phyloP scores from a whole-genome alignment of 2,113 vertebrate species.

The Menidia beryllina region DNA sequence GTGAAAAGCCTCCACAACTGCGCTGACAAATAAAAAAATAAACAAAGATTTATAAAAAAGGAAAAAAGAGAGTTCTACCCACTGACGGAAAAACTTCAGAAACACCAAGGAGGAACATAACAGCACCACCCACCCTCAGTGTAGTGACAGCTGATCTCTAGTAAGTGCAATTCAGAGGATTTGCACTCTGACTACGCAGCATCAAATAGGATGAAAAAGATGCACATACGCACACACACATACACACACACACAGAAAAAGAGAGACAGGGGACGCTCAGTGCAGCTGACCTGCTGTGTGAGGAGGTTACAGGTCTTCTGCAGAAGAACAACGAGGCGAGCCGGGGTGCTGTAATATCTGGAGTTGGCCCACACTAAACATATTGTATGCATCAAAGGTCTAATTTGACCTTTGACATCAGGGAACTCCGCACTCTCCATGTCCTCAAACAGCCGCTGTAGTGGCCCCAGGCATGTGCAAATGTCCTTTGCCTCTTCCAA shows the following conservation, averaged over 20 bases:
- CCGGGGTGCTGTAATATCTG: constrained; percentile 83
- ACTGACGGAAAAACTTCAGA: background rate
- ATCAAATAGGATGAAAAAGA: background rate
- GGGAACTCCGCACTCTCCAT: constrained; percentile 86
- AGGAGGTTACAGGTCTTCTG: constrained; percentile 92
- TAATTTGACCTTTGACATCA: constrained; percentile 80
- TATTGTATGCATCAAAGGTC: constrained; percentile 87
- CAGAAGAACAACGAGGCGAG: constrained; percentile 86
- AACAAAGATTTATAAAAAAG: no score
- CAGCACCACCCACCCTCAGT: constrained; percentile 2
- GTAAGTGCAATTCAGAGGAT: constrained; percentile 12
- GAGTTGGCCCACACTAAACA: constrained; percentile 90
- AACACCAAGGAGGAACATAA: constrained; percentile 4
- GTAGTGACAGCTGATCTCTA: constrained; percentile 25
- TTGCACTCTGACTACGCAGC: constrained; percentile 13
- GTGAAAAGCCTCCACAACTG: background rate
- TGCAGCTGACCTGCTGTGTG: constrained; percentile 87
- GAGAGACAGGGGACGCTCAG: no score
- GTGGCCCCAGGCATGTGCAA: constrained; percentile 82
- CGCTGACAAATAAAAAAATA: background rate
- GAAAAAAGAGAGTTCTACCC: constrained; percentile 6
- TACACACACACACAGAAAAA: background rate
- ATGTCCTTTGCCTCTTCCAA: constrained; percentile 88
- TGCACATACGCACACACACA: background rate
- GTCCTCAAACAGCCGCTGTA: constrained; percentile 81